Base-by-base conservation (phyloP, 2,797 vertebrate genomes). In the Anguilla obscura region DNA sequence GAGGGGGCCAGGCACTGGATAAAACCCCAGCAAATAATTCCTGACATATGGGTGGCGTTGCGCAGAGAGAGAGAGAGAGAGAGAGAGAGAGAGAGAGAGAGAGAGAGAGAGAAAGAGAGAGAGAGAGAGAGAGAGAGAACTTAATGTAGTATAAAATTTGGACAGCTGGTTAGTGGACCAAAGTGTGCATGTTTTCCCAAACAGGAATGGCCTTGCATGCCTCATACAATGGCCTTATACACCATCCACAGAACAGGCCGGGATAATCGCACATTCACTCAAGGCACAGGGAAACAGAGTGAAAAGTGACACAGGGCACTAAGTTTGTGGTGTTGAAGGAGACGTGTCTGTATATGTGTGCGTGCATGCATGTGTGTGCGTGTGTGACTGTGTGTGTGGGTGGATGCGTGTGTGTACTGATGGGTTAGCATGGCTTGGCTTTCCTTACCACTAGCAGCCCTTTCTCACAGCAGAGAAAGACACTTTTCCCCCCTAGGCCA, bases 21-120 rank as follows among this genome's bases (percentile, higher is more conserved):
- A 94, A 95, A 93, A 91, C 93, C 90, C 87, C 48, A 88, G 93
- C 94, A 92, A 95, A 94, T 95, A 95, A 95, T 95, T 93, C 91
- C 91, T 93, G 93, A 92, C 96, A 96, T 95, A 96, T 96, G 96
- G 96, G 92, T 85, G 86, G 90, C 79, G 33, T 36, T 60, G 27
- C 24, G 85, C 6, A 58, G 54, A 88, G 56, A 84, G 82, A 87
- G 90, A 88, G 24, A 86, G 69, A 54, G 56, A 58, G 24, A 69
- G 63, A 30, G 18, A 88, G 54, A 91, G 89, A 89, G 71, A 66
- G 85, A 33, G 45, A 58, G 85, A 89, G 88, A 88, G 89, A 89
- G 69, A 88, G 89, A 86, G 45, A 84, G 30, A 89, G 52, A 90
- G 71, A 90, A 74, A 84, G 12, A 76, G 66, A 50, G 60, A 86